Evolutionary conservation across 2,113 vertebrate genomes (phyloP).

Genomic region (Amphiprion ocellaris): DNA sequence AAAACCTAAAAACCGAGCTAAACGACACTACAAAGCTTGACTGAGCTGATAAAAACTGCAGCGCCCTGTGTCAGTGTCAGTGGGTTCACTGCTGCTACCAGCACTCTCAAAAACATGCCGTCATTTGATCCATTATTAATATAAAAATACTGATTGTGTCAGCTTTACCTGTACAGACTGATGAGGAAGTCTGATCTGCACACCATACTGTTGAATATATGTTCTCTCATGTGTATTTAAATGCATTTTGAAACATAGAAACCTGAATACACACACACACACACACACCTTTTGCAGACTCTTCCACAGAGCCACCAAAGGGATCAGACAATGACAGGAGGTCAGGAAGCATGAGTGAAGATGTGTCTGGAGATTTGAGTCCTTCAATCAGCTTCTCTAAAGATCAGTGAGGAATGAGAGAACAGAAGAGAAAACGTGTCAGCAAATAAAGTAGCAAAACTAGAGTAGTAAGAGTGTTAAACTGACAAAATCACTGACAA

Average conservation of each 20-base stretch:
- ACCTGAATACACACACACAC: neutral
- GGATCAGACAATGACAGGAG: constrained; percentile 95
- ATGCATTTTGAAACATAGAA: neutral
- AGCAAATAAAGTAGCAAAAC: neutral
- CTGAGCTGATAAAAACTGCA: no score
- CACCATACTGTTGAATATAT: no score
- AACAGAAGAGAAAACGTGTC: neutral
- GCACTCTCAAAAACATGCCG: neutral
- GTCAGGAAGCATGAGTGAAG: constrained; percentile 94
- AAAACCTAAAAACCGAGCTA: no score
- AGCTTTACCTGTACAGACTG: neutral
- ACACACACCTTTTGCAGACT: constrained; percentile 78
- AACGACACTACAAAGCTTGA: no score
- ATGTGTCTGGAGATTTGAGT: constrained; percentile 96
- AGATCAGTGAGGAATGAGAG: neutral
- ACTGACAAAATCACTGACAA: no score
- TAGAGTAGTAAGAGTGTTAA: neutral
- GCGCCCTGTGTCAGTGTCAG: no score
- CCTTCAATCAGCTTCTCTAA: constrained; percentile 99
- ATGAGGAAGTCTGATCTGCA: neutral
- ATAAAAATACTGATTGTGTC: neutral
- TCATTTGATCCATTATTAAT: neutral
- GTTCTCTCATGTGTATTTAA: neutral
- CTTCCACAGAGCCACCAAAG: constrained; percentile 92
- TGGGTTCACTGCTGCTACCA: no score